Evolutionary conservation across 1,140 invertebrate genomes (phyloP), one percentile per base, ranked within the genome.

Genomic region (Drosophila watanabei): DNA sequence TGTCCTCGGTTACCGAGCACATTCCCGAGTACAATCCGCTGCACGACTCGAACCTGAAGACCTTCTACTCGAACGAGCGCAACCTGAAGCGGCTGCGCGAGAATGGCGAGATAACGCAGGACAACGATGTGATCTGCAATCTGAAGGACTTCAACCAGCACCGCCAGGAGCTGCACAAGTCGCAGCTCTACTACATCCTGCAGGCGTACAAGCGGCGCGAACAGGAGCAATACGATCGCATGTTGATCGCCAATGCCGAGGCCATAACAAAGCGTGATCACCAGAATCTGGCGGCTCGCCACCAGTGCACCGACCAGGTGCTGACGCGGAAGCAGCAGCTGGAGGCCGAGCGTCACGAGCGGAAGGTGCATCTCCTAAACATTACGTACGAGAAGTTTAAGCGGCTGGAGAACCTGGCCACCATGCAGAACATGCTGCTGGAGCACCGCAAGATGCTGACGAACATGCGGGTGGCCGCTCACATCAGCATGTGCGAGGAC

Each of bases 41-140:
- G 7, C 91, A 93, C 56, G 92, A 93, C 69, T 80, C 84, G 7
- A 89, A 93, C 61, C 60, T 93, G n/a, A 89, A 82, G 70, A 89
- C 78, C 2, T 93, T 89, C 51, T 93, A 92, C 46, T 79, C 86
- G 0, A 92, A 85, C 43, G 84, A 93, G 57, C 70, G 80, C 0
- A 92, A 92, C 72, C 48, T 92, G 8, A 86, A 93, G 70, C 81
- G 91, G 4, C 45, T 93, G 33, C 62, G 87, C 5, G 75, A 92
- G 62, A 93, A 92, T 41, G 89, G 91, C 0, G 85, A 92, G 35
- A 92, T 93, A 28, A 93, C 92, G 0, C 48, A 91, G 46, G 58
- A 82, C 6, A 93, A 93, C 49, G 91, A 93, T 71, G 92, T 93
- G 2, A 92, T 93, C 0, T 93, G 92, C 20, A 93, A 86, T 54